Base-by-base conservation (phyloP, 2,888 invertebrate genomes). In the Agrotis clavis region DNA sequence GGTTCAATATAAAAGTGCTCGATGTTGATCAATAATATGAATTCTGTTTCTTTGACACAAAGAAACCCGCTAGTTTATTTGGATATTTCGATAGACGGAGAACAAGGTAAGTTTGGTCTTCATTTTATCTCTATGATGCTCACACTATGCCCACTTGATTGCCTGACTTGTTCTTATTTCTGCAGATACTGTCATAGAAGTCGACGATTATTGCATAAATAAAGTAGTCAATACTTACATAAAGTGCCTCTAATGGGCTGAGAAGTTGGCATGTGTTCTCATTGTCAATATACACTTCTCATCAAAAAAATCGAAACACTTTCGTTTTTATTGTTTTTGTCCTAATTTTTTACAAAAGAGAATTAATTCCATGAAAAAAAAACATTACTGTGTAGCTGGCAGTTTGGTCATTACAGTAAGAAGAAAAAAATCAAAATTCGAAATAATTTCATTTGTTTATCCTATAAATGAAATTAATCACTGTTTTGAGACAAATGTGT, bases 41-140 rank as follows among this genome's bases (percentile, higher is more conserved):
- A 84, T 84, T 76, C 88, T 51, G 83, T 81, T 65, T 80, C 82
- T 64, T 72, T 82, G 21, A 81, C 87, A 85, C 91, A 92, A 93
- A 94, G 90, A 84, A 98, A 98, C 95, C 97, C 97, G 4, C 92
- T 98, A 74, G 98, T 98, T 64, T 98, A 96, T 91, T 93, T 98
- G 77, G 98, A 98, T 90, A 96, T 98, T 77, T 95, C 96, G 84
- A 97, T 98, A 85, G 97, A 97, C 78, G 94, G 97, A 60, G 97
- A 97, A 89, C 97, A 96, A 96, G 97, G 98, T 98, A 93, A 35
- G 81, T 68, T 53, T 57, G 53, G 19, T 45, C 2, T n/a, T 61
- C 9, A 56, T 61, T 4, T 47, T 45, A 41, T n/a, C 3, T 11
- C 19, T 30, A 45, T 4, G 14, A 61, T 45, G 4, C 21, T 35